phyloP scores from a whole-genome alignment of 2,797 vertebrate genomes.

The Propithecus perrieri region DNA sequence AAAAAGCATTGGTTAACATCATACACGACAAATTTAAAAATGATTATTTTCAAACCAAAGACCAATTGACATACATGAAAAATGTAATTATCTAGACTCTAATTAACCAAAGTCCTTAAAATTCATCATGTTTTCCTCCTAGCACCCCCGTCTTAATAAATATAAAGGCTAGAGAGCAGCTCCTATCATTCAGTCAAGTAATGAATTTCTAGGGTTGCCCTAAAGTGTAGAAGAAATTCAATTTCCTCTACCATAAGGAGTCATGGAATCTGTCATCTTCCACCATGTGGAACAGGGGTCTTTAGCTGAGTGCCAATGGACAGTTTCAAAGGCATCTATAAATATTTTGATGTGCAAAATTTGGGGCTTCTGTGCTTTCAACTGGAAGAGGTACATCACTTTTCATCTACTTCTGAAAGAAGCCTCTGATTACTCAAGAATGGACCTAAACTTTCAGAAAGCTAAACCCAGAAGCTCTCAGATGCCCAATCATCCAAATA shows the following conservation, averaged over 20 bases:
- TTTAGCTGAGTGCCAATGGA: not conserved
- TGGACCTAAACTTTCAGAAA: not conserved
- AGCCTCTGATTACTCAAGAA: not conserved
- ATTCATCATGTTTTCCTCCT: not conserved
- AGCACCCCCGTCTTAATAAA: not conserved
- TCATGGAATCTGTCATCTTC: not conserved
- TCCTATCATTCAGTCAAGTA: not conserved
- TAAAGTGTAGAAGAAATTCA: not conserved
- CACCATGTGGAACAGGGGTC: not conserved
- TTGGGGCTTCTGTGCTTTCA: not conserved
- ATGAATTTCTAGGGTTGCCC: not conserved
- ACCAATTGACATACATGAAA: not conserved
- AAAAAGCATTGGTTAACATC: not conserved
- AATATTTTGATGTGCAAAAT: not conserved
- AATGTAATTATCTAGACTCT: constrained; percentile 5
- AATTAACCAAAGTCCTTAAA: not conserved
- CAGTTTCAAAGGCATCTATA: not conserved
- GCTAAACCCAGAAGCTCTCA: not conserved
- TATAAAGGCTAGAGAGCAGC: not conserved
- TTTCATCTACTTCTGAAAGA: not conserved
- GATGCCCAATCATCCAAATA: not conserved
- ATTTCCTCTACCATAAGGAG: not conserved
- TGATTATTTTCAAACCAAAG: constrained; percentile 50
- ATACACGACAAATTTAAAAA: not conserved
- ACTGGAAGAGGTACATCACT: not conserved